phyloP scores from a whole-genome alignment of 2,113 vertebrate genomes.

The Sakesphorus luctuosus region DNA sequence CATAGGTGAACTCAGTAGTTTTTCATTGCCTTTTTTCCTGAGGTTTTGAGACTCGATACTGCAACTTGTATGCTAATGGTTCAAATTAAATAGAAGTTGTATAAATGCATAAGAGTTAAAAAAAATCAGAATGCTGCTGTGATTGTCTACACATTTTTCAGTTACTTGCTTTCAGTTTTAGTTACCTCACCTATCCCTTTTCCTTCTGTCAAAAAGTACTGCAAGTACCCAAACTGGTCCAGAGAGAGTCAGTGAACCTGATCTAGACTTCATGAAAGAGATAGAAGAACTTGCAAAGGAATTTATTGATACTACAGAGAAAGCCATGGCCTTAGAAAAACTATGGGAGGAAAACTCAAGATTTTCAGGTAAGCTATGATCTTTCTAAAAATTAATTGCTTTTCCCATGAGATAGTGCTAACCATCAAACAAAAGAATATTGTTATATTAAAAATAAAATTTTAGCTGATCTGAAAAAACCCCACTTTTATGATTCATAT shows the following conservation, averaged over 20 bases:
- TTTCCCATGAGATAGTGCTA: background rate
- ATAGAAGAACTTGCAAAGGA: constrained; percentile 65
- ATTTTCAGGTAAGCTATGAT: constrained; percentile 42
- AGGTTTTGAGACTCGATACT: background rate
- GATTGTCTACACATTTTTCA: background rate
- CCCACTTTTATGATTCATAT: background rate
- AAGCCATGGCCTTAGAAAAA: constrained; percentile 55
- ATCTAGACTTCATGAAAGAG: constrained; percentile 61
- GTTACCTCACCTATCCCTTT: background rate
- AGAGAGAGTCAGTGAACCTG: background rate
- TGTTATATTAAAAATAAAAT: background rate
- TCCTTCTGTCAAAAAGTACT: background rate
- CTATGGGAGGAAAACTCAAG: constrained; percentile 50
- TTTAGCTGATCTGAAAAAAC: background rate
- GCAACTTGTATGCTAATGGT: background rate
- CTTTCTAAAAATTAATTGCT: background rate
- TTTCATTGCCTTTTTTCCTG: background rate
- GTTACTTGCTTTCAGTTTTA: background rate
- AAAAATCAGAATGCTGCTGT: background rate
- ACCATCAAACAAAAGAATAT: background rate
- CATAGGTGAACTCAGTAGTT: background rate
- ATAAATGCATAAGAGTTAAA: background rate
- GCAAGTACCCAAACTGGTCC: background rate
- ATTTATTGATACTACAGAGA: constrained; percentile 53
- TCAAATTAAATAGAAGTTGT: background rate